Conservation (phyloP, 2,888 invertebrate genomes). For the Ectemnius lituratus region DNA sequence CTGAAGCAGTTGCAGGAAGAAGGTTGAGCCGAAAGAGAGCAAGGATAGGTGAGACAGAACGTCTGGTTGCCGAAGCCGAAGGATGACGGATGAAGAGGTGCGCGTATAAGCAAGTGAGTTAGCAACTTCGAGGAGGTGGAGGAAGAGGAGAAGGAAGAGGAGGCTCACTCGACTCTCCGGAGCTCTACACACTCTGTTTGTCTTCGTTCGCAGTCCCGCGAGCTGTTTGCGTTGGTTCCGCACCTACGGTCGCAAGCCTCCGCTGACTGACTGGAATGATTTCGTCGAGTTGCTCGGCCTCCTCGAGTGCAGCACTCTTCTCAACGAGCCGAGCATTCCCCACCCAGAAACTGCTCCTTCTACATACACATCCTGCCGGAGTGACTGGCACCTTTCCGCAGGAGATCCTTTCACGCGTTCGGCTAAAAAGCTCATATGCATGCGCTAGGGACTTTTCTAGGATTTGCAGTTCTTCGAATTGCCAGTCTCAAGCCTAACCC, state of each 20-base stretch:
- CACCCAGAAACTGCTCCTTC: too few relatives aligned
- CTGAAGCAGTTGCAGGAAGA: background rate
- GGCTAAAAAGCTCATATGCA: too few relatives aligned
- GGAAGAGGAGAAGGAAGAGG: background rate
- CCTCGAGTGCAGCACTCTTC: constrained; percentile 38
- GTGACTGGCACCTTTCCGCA: too few relatives aligned
- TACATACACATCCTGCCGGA: too few relatives aligned
- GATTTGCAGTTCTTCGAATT: too few relatives aligned
- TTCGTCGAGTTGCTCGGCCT: constrained; percentile 44
- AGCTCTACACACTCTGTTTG: constrained; percentile 49
- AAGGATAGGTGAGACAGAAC: background rate
- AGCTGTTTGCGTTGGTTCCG: constrained; percentile 58
- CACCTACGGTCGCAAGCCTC: constrained; percentile 40
- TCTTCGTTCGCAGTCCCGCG: constrained; percentile 50
- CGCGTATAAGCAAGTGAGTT: constrained; percentile 57
- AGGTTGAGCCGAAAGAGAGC: background rate
- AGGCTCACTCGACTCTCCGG: constrained; percentile 18
- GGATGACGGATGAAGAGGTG: constrained; percentile 30
- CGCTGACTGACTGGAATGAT: constrained; percentile 59
- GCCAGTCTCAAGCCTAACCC: too few relatives aligned
- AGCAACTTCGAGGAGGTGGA: constrained; percentile 45
- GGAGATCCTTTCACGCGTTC: too few relatives aligned
- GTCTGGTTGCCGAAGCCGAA: too few relatives aligned
- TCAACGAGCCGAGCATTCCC: constrained; percentile 31
- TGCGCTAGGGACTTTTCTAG: too few relatives aligned